These are phyloP conservation scores for Drosophila tripunctata DNA, from an alignment of 2,888 invertebrate genomes.

Conservation along the genomic window DNA sequence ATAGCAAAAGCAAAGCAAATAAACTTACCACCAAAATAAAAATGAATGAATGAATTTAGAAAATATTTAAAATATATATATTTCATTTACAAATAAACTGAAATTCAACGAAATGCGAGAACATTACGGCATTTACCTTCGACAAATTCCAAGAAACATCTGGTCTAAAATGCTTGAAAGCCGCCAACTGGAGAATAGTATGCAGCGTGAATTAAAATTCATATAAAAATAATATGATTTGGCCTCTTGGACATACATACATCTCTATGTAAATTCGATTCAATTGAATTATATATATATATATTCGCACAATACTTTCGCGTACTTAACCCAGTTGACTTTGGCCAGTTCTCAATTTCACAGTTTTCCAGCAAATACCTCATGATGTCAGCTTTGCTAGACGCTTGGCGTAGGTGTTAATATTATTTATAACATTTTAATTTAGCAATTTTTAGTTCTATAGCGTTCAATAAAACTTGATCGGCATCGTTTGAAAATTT, in stretches of 20 bases:
- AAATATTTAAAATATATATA: constrained; percentile 21
- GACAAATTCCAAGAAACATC: constrained; percentile 26
- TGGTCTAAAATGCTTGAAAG: constrained; percentile 32
- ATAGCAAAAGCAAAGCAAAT: constrained; percentile 43
- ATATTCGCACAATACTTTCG: background rate
- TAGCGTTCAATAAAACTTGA: constrained; percentile 7
- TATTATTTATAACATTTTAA: constrained; percentile 23
- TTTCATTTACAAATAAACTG: constrained; percentile 59
- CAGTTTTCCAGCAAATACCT: background rate
- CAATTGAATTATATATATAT: background rate
- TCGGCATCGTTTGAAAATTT: constrained; percentile 43
- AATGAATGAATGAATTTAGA: constrained; percentile 6
- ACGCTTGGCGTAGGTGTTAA: constrained; percentile 20
- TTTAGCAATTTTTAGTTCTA: constrained; percentile 18
- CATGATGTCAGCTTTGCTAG: constrained; percentile 29
- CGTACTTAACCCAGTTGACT: constrained; percentile 9
- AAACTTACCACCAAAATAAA: constrained; percentile 33
- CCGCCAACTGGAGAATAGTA: constrained; percentile 13
- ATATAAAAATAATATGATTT: background rate
- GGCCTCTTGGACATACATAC: background rate
- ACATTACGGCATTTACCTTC: constrained; percentile 37
- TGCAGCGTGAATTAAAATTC: constrained; percentile 4
- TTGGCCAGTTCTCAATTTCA: constrained; percentile 14
- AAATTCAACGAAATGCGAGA: constrained; percentile 17
- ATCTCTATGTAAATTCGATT: background rate